These are phyloP conservation scores for Triplophysa yarkandensis DNA, from an alignment of 2,797 vertebrate species.

Conservation along the genomic window DNA sequence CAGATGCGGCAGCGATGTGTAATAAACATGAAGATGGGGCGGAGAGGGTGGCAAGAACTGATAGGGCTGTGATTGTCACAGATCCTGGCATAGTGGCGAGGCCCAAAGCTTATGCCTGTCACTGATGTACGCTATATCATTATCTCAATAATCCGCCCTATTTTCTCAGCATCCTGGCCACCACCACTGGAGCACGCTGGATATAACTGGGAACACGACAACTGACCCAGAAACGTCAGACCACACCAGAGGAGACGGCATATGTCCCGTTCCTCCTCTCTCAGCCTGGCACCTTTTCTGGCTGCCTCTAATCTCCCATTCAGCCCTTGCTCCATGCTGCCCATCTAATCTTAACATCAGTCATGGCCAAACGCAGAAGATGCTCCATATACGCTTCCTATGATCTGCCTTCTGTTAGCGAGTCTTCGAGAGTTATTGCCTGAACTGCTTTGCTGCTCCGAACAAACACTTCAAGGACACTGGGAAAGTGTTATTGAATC, in stretches of 20 bases:
- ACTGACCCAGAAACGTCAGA: conserved; percentile 84
- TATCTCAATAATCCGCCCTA: conserved; percentile 81
- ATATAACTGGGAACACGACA: conserved; percentile 69
- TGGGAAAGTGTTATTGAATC: conserved; percentile 21
- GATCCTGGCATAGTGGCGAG: conserved; percentile 25
- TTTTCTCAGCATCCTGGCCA: conserved; percentile 70
- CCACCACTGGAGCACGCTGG: conserved; percentile 65
- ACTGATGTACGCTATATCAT: conserved; percentile 75
- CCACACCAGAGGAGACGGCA: conserved; percentile 70
- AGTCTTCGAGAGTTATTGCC: conserved; percentile 24
- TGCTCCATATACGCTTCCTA: conserved; percentile 77
- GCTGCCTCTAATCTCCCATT: conserved; percentile 71
- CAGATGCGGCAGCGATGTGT: neutral
- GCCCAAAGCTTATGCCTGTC: conserved; percentile 74
- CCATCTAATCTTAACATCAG: conserved; percentile 77
- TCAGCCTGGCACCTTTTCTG: conserved; percentile 72
- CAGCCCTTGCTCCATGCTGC: conserved; percentile 76
- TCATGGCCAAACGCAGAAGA: conserved; percentile 74
- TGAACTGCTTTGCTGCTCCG: neutral
- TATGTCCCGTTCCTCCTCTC: conserved; percentile 69
- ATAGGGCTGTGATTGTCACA: conserved; percentile 29
- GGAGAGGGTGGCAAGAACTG: conserved; percentile 1
- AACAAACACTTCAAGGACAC: conserved; percentile 20
- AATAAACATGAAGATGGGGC: conserved; percentile 23
- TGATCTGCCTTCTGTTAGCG: conserved; percentile 68